Conservation (phyloP, 2,113 vertebrate genomes). For the Callocephalon fimbriatum region DNA sequence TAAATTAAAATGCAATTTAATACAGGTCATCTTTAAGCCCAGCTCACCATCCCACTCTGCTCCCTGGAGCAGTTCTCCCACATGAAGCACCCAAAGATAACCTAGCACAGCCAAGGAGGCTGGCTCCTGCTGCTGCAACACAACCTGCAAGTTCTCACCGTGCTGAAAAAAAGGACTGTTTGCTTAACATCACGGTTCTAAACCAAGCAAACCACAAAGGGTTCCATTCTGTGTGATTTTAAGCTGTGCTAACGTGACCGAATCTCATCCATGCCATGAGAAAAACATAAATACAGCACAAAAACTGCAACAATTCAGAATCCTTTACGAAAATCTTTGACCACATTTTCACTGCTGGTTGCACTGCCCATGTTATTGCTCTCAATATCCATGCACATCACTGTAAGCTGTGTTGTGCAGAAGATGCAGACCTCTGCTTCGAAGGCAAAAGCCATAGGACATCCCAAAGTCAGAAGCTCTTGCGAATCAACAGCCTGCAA, state of each 20-base stretch:
- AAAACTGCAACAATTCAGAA: background rate
- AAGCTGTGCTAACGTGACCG: background rate
- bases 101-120: background rate
- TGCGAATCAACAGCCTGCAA: background rate
- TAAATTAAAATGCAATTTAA: background rate
- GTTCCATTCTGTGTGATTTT: background rate
- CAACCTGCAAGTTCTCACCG: background rate
- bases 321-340: rapidly evolving
- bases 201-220: background rate
- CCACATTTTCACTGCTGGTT: background rate
- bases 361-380: background rate
- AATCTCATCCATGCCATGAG: rapidly evolving
- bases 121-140: background rate
- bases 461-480: background rate
- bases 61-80: background rate
- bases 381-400: rapidly evolving
- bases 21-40: background rate
- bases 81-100: background rate
- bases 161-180: background rate
- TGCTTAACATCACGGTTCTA: background rate
- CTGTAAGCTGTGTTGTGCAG: rapidly evolving
- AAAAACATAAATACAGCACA: background rate
- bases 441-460: background rate
- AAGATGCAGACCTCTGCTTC: background rate
- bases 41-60: rapidly evolving